Evolutionary conservation across 2,888 invertebrate genomes (phyloP), one percentile per base, ranked within the genome.

Genomic region (Sturmia bella): DNA sequence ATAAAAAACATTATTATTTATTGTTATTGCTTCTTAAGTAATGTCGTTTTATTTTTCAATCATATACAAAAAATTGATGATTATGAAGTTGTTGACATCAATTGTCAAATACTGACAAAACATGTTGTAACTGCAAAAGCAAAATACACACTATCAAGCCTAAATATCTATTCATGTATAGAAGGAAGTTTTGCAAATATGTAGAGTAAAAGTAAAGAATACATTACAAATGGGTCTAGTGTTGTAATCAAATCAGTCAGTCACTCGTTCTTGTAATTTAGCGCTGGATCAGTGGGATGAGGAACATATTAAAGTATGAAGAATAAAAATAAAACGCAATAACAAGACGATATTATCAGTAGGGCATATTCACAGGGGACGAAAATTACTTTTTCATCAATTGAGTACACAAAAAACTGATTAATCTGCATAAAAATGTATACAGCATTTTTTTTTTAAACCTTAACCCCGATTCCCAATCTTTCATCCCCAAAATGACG

Each of bases 301-400:
- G 69, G 61, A 64, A 61, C 45, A 19, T 21, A 59, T 32, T 59
- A 45, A 66, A 64, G 45, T 74, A 59, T 72, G 74, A 43, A 69
- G 72, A 64, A 77, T 69, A 59, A 56, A 50, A 54, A 54, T 54
- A 76, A 41, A 76, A 56, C 39, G 4, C 64, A 64, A 32, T 63
- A 72, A 57, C 45, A 48, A 45, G 32, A 43, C n/a, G 32, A 43
- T 61, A 69, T 66, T 75, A 64, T 70, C 61, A 63, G 37, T 68
- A 74, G 69, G 61, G 69, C 48, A 66, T 73, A 84, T 84, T 81
- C 85, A 88, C 89, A 90, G 90, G 90, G 90, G 89, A 89, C 89
- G 90, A 90, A 89, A n/a, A n/a, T n/a, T n/a, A n/a, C n/a, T n/a
- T n/a, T n/a, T n/a, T n/a, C n/a, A n/a, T n/a, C n/a, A n/a, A n/a